phyloP scores from a whole-genome alignment of 2,888 invertebrate species.

The Chrysolina americana region DNA sequence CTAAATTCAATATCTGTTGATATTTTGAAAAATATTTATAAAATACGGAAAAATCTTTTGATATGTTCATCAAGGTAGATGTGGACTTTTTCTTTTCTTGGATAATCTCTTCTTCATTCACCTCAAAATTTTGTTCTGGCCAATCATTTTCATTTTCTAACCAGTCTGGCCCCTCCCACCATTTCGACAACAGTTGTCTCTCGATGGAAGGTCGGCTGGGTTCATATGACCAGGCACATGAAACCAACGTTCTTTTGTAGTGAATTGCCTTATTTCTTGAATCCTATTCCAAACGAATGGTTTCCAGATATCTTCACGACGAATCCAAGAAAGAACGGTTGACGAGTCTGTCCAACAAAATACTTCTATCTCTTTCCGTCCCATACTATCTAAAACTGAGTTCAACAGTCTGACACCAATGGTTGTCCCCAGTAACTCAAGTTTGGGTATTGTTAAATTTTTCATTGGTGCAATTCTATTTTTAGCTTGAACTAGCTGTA shows the following conservation, averaged over 20 bases:
- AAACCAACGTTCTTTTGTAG: neutral
- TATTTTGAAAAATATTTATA: neutral
- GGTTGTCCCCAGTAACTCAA: neutral
- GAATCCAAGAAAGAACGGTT: neutral
- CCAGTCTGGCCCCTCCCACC: neutral
- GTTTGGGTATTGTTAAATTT: too few relatives aligned
- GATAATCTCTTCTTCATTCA: neutral
- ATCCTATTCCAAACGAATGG: slow-evolving; percentile 8
- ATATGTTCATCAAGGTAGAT: neutral
- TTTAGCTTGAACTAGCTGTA: too few relatives aligned
- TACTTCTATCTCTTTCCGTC: neutral
- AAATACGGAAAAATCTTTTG: neutral
- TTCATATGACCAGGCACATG: slow-evolving; percentile 9
- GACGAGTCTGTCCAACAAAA: slow-evolving; percentile 7
- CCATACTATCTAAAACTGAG: neutral
- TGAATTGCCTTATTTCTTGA: neutral
- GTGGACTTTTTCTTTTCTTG: neutral
- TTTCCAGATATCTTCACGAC: neutral
- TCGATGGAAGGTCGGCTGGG: slow-evolving; percentile 6
- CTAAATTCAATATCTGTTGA: neutral
- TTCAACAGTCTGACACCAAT: slow-evolving; percentile 16
- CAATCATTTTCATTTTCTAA: neutral
- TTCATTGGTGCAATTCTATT: too few relatives aligned
- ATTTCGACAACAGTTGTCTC: neutral
- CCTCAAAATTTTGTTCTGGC: neutral